Evolutionary conservation across 2,888 invertebrate species (phyloP), one percentile per base, ranked within the genome.

Genomic region (Galeopsomyia nigrocyanea): DNA sequence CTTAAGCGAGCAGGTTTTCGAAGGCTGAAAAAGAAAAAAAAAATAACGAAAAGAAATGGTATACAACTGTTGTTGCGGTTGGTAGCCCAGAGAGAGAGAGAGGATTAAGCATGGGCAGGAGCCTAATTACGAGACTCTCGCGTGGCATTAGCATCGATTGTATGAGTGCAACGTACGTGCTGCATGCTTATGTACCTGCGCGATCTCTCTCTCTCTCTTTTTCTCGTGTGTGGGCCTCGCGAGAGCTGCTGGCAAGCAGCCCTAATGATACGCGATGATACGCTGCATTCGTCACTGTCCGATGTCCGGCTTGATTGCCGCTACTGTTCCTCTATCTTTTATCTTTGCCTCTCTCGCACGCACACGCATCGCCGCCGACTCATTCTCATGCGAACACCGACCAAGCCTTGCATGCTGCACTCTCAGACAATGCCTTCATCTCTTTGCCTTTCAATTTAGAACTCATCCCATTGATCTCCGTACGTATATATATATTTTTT

Each of bases 281-380:
- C 81, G 82, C 83, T 82, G 82, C 84, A 84, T 84, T 83, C 84
- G 84, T 84, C 84, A 84, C 84, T 84, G 84, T 84, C 84, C 80
- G 82, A 84, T 83, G 82, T 82, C 80, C 80, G 80, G 78, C 83
- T 82, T 84, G 84, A 84, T 84, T 84, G 84, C 82, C 78, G 83
- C 84, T 84, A 84, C 84, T 82, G 84, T 84, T 84, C 82, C 65
- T 50, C 62, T 39, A 64, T 68, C 64, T 51, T 69, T 68, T 68
- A 64, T 74, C 51, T 70, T 19, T 49, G 31, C 46, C 62, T 67
- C 39, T 22, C 68, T 66, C 57, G 61, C 53, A n/a, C 14, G 56
- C 19, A 19, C 17, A 56, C 17, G 19, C 14, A 21, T 7, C 21
- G 14, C 22, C 56, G 22, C 56, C n/a, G 22, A 19, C 39, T 39